Evolutionary conservation across 1,140 invertebrate genomes (phyloP).

Genomic region (Zaprionus gabonicus): DNA sequence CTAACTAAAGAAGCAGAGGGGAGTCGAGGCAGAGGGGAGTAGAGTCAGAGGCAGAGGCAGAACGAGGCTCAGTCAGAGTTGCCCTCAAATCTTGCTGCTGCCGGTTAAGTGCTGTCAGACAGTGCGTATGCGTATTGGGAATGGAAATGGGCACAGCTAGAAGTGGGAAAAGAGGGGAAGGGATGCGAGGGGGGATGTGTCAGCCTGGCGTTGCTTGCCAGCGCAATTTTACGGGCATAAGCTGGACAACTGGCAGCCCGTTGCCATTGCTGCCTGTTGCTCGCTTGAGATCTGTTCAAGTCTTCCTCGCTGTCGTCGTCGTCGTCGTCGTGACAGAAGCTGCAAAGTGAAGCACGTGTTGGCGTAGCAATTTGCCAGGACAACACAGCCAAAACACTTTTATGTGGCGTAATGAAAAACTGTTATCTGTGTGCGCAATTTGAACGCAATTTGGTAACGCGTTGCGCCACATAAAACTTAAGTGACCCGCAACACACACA

Average conservation of each 20-base stretch:
- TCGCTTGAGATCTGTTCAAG: conserved; percentile 18
- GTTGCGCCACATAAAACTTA: conserved; percentile 82
- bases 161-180: not conserved
- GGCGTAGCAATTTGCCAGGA: conserved; percentile 72
- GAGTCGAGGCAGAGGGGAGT: not conserved
- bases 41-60: not conserved
- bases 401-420: conserved; percentile 82
- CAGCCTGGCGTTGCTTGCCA: not conserved
- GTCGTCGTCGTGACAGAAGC: conserved; percentile 55
- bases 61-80: not conserved
- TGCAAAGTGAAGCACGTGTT: conserved; percentile 81
- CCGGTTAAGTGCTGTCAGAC: conserved; percentile 30
- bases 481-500: conserved; percentile 76
- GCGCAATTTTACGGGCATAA: conserved; percentile 53
- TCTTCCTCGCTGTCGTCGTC: conserved; percentile 12
- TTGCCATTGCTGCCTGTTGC: conserved; percentile 54
- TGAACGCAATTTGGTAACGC: conserved; percentile 82
- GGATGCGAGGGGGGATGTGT: conserved; percentile 15
- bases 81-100: not conserved
- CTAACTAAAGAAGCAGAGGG: conserved; percentile 5
- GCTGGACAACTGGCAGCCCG: conserved; percentile 31
- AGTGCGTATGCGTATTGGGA: conserved; percentile 44
- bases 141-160: conserved; percentile 32
- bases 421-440: conserved; percentile 81
- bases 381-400: conserved; percentile 63